Conservation (phyloP, 2,113 vertebrate species). For the Thalassarche chlororhynchos region DNA sequence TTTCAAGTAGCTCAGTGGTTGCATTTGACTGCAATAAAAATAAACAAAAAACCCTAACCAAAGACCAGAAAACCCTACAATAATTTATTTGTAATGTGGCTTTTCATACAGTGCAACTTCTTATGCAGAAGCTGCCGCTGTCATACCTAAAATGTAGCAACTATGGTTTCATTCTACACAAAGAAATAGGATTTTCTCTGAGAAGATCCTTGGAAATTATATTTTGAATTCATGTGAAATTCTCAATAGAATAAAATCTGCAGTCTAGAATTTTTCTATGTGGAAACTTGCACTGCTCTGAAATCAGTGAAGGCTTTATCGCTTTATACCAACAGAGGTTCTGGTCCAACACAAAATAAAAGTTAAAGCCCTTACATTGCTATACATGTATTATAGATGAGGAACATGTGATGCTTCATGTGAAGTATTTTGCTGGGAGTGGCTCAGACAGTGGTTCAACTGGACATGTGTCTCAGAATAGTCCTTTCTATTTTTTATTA, state of each 20-base stretch:
- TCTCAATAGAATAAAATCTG: not conserved
- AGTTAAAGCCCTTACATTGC: not conserved
- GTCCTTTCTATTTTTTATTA: not conserved
- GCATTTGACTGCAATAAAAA: not conserved
- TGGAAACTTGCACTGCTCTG: not conserved
- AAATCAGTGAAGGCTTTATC: not conserved
- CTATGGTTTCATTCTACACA: not conserved
- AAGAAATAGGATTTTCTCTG: not conserved
- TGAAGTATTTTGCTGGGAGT: not conserved
- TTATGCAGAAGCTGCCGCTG: not conserved
- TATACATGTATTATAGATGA: not conserved
- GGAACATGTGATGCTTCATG: not conserved
- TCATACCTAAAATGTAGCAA: not conserved
- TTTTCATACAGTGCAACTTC: not conserved
- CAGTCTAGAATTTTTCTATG: not conserved
- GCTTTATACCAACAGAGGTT: not conserved
- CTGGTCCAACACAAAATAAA: not conserved
- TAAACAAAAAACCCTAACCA: not conserved
- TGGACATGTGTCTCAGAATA: not conserved
- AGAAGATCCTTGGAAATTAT: not conserved
- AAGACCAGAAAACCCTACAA: accelerated
- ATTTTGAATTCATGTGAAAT: not conserved
- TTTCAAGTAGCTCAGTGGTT: not conserved
- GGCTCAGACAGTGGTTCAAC: not conserved
- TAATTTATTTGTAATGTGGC: not conserved